These are phyloP conservation scores for Amphiprion percula DNA, from an alignment of 2,113 vertebrate genomes.

Conservation along the genomic window DNA sequence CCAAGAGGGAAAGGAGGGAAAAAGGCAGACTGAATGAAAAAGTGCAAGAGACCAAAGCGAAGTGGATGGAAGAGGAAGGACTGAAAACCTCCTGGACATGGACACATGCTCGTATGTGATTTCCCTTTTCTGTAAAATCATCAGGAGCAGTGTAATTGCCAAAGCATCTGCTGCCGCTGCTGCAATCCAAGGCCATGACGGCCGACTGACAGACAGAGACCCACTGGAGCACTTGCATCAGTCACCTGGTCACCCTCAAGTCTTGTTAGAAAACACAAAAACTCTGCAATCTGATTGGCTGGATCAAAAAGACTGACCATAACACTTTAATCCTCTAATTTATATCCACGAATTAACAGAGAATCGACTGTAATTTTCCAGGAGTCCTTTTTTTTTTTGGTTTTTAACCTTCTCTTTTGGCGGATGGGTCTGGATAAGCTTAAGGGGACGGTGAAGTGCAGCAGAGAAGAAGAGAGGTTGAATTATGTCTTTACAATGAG, in stretches of 20 bases:
- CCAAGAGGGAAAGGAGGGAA: not conserved
- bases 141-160: conserved; percentile 49
- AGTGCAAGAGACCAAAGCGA: not conserved
- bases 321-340: conserved; percentile 19
- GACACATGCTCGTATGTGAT: conserved; percentile 39
- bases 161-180: conserved; percentile 61
- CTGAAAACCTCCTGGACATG: conserved; percentile 20
- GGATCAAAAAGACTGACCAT: not conserved
- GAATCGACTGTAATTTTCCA: conserved; percentile 10
- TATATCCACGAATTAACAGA: conserved; percentile 2
- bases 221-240: conserved; percentile 44
- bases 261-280: conserved; percentile 29
- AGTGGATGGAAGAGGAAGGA: not conserved
- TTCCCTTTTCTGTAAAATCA: conserved; percentile 53
- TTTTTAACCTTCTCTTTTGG: conserved; percentile 9
- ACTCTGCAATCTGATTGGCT: conserved; percentile 11
- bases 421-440: not conserved
- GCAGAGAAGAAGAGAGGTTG: conserved; percentile 1
- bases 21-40: not conserved
- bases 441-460: conserved; percentile 9
- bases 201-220: conserved; percentile 51
- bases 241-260: conserved; percentile 44
- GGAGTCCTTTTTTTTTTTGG: not conserved
- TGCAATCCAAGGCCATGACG: conserved; percentile 26
- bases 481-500: conserved; percentile 47